phyloP scores from a whole-genome alignment of 2,113 vertebrate species.

The Lepus timidus region DNA sequence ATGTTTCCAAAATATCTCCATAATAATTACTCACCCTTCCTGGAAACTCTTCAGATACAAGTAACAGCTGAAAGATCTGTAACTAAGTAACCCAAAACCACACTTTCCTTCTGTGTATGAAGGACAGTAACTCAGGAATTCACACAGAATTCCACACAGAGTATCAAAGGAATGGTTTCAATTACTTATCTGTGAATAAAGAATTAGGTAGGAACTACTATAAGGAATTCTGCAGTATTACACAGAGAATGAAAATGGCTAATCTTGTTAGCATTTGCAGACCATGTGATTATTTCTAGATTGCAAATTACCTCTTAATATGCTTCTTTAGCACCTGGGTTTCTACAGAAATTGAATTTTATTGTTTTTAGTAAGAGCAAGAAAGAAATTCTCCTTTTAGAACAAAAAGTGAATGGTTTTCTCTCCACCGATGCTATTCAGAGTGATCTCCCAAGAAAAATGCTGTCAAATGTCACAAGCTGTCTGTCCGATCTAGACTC shows the following conservation, averaged over 20 bases:
- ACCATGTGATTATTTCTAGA: constrained; percentile 34
- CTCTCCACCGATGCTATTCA: not conserved
- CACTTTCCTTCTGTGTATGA: not conserved
- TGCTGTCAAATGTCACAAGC: not conserved
- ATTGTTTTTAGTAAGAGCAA: constrained; percentile 38
- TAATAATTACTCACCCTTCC: constrained; percentile 20
- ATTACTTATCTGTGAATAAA: not conserved
- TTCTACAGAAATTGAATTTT: constrained; percentile 33
- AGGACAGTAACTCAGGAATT: not conserved
- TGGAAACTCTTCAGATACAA: constrained; percentile 17
- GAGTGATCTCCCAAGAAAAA: not conserved
- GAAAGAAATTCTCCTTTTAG: constrained; percentile 23
- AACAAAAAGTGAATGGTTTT: constrained; percentile 28
- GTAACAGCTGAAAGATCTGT: constrained; percentile 1
- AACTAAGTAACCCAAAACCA: constrained; percentile 19
- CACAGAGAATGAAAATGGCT: not conserved
- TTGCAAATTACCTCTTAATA: constrained; percentile 8
- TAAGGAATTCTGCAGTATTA: not conserved
- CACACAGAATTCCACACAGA: not conserved
- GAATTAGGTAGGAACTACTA: not conserved
- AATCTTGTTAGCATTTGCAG: constrained; percentile 3
- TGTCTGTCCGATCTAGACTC: not conserved
- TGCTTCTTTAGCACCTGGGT: not conserved
- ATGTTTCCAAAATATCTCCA: constrained; percentile 6
- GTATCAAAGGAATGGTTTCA: not conserved